phyloP scores from a whole-genome alignment of 2,113 vertebrate species.

The Cyanoramphus novaezelandiae region DNA sequence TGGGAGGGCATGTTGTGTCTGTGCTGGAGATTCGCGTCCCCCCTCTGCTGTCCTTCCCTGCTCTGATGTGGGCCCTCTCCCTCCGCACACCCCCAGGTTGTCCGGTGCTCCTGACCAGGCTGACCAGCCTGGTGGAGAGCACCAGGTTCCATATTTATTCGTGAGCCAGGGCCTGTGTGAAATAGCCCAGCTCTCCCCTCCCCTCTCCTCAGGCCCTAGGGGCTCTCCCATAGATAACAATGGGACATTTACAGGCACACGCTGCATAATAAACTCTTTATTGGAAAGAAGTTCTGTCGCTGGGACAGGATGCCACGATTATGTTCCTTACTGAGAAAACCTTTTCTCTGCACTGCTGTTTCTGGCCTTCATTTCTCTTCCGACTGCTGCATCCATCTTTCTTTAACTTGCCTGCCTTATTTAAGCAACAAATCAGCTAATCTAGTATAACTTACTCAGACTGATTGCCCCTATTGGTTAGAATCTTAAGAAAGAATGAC shows the following conservation, averaged over 20 bases:
- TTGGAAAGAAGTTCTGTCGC: neutral
- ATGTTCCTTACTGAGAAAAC: neutral
- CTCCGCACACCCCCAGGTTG: accelerated
- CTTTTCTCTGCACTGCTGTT: neutral
- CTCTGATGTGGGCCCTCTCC: accelerated
- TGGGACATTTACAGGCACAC: neutral
- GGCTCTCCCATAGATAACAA: neutral
- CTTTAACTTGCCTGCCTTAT: neutral
- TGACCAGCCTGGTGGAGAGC: neutral
- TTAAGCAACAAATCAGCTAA: neutral
- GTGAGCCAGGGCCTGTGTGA: neutral
- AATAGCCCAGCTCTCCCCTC: neutral
- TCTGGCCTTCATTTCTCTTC: neutral
- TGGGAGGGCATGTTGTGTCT: neutral
- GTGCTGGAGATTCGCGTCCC: neutral
- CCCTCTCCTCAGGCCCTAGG: neutral
- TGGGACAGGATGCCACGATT: neutral
- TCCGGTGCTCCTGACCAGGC: neutral
- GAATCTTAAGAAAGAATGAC: neutral
- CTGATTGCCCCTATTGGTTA: neutral
- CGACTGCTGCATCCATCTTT: neutral
- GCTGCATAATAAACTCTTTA: neutral
- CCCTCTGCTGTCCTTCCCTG: neutral
- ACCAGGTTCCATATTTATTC: neutral
- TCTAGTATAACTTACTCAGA: neutral